Conservation (phyloP, 2,113 vertebrate species). For the Brachypodius melanocephalos region DNA sequence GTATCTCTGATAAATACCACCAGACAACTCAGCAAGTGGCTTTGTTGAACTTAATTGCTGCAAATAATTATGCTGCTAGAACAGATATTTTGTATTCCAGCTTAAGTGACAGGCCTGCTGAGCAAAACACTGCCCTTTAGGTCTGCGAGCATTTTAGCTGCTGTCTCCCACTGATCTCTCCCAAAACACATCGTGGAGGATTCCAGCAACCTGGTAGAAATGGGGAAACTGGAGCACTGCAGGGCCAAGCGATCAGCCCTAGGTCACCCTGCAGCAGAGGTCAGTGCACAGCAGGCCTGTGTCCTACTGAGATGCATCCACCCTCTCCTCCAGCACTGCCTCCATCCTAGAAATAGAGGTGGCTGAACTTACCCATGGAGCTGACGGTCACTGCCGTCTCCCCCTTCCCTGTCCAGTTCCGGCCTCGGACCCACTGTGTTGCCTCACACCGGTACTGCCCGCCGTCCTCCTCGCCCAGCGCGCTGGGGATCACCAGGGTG, state of each 20-base stretch:
- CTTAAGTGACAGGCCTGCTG: not conserved
- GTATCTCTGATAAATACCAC: not conserved
- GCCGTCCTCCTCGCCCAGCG: not conserved
- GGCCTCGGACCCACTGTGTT: conserved; percentile 53
- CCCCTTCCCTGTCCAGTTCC: conserved; percentile 41
- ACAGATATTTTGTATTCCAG: not conserved
- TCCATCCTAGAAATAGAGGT: not conserved
- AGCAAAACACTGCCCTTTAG: not conserved
- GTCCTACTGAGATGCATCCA: accelerated
- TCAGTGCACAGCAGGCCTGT: not conserved
- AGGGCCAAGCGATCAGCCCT: not conserved
- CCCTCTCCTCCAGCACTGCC: not conserved
- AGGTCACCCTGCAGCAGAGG: not conserved
- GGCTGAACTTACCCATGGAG: conserved; percentile 69
- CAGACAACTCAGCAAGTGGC: not conserved
- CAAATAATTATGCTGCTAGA: not conserved
- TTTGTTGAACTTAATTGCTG: not conserved
- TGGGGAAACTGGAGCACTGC: not conserved
- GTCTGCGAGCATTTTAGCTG: not conserved
- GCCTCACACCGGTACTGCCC: conserved; percentile 76
- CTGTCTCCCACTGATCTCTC: not conserved
- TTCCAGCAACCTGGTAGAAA: not conserved
- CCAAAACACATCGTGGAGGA: not conserved
- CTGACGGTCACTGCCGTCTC: conserved; percentile 56
- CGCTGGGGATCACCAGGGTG: conserved; percentile 73